Conservation (phyloP, 2,113 vertebrate species). For the Urocolius indicus region DNA sequence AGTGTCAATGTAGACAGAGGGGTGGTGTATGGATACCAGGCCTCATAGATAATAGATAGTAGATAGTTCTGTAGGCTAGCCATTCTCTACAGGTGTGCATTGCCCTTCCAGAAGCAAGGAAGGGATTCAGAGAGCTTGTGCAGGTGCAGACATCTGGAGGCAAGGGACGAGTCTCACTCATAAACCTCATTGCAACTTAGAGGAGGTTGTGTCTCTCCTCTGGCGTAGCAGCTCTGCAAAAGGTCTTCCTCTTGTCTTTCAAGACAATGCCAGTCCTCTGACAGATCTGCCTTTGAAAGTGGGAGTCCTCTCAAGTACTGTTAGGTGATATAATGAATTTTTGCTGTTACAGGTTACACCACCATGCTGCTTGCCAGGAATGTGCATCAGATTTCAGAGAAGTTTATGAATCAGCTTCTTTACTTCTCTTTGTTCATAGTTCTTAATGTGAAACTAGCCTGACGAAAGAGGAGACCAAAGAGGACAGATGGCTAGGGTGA, state of each 20-base stretch:
- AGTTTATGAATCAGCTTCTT: neutral
- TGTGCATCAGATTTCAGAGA: neutral
- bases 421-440: neutral
- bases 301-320: neutral
- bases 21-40: neutral
- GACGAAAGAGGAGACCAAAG: neutral
- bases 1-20: neutral
- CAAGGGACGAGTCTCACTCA: neutral
- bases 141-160: neutral
- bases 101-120: fast-evolving
- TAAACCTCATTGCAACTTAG: neutral
- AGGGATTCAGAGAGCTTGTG: neutral
- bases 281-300: neutral
- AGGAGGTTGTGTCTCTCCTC: neutral
- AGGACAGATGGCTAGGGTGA: neutral
- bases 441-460: neutral
- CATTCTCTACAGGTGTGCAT: neutral
- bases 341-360: neutral
- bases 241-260: neutral
- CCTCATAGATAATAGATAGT: too few species aligned
- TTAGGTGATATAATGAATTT: neutral
- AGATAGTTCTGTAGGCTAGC: neutral
- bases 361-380: neutral
- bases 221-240: neutral
- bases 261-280: neutral